phyloP scores from a whole-genome alignment of 2,888 invertebrate genomes.

The Drosophila neotestacea region DNA sequence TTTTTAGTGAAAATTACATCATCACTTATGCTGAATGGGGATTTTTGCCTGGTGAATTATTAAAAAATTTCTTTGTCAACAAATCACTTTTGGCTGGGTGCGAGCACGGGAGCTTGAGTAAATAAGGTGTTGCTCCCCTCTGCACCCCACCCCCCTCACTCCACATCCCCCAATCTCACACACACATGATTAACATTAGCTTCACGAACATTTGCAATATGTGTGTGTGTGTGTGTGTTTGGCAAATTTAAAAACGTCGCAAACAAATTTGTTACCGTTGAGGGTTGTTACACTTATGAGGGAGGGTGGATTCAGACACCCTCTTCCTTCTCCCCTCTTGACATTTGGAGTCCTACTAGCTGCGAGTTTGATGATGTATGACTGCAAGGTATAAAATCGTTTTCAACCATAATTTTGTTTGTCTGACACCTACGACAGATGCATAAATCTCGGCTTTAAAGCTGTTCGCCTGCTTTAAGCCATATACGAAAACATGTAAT shows the following conservation, averaged over 20 bases:
- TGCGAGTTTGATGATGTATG: conserved; percentile 69
- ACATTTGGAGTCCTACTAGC: conserved; percentile 1
- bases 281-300: conserved; percentile 62
- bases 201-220: conserved; percentile 35
- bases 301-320: conserved; percentile 5
- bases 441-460: conserved; percentile 72
- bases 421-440: conserved; percentile 69
- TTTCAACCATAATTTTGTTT: conserved; percentile 77
- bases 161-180: conserved; percentile 13
- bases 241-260: conserved; percentile 79
- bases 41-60: conserved; percentile 74
- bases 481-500: background rate
- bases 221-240: conserved; percentile 35
- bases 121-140: conserved; percentile 63
- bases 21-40: conserved; percentile 80
- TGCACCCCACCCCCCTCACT: background rate
- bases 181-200: conserved; percentile 74
- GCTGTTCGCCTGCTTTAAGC: conserved; percentile 41
- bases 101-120: conserved; percentile 53
- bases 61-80: conserved; percentile 83
- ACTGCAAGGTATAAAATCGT: conserved; percentile 77
- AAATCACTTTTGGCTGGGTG: conserved; percentile 76
- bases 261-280: conserved; percentile 78
- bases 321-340: background rate
- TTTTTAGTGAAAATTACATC: conserved; percentile 79